Percentiles rank a stretch among this genome's conserved stretches.
phyloP scores from a whole-genome alignment of 92 coral and sea anemone species.

The Metridium senile region DNA sequence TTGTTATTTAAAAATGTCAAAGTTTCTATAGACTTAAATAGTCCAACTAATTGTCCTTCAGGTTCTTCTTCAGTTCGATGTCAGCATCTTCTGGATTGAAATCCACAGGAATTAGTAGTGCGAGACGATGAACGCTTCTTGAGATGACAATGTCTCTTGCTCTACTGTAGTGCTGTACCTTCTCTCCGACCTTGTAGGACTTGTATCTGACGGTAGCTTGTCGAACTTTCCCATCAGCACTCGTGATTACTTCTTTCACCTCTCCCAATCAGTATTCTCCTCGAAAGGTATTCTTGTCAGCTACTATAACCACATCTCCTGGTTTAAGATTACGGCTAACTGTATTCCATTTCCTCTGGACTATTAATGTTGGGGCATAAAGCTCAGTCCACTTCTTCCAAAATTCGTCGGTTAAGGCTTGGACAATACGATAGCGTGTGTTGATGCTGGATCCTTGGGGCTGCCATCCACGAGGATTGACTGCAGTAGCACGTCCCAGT shows the following conservation, averaged over 20 bases:
- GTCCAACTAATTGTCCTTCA: constrained; percentile 1
- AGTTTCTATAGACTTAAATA: too few species aligned
- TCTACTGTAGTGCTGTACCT: constrained; percentile 35
- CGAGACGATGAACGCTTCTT: constrained; percentile 38
- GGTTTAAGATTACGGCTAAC: constrained; percentile 43
- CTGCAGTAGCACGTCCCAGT: constrained; percentile 50
- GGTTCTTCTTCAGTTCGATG: constrained; percentile 4
- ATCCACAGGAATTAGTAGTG: constrained; percentile 37
- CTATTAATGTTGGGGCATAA: constrained; percentile 55
- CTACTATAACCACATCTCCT: constrained; percentile 67
- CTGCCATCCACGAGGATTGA: constrained; percentile 54
- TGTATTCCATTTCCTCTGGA: constrained; percentile 60
- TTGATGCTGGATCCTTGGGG: constrained; percentile 19
- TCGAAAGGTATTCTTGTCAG: constrained; percentile 58
- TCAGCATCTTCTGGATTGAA: constrained; percentile 11
- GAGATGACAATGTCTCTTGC: constrained; percentile 38
- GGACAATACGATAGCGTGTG: constrained; percentile 50
- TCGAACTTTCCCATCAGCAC: constrained; percentile 60
- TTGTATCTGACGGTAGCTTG: constrained; percentile 58
- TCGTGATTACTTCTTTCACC: constrained; percentile 61
- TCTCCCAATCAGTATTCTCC: constrained; percentile 51
- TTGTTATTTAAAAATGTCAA: too few species aligned
- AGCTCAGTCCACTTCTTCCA: constrained; percentile 60
- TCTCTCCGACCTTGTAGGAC: constrained; percentile 43
- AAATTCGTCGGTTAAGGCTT: constrained; percentile 41